Percentiles rank a stretch among this genome's conserved stretches.
phyloP scores from a whole-genome alignment of 2,888 invertebrate species.

The Oscheius sp. region DNA sequence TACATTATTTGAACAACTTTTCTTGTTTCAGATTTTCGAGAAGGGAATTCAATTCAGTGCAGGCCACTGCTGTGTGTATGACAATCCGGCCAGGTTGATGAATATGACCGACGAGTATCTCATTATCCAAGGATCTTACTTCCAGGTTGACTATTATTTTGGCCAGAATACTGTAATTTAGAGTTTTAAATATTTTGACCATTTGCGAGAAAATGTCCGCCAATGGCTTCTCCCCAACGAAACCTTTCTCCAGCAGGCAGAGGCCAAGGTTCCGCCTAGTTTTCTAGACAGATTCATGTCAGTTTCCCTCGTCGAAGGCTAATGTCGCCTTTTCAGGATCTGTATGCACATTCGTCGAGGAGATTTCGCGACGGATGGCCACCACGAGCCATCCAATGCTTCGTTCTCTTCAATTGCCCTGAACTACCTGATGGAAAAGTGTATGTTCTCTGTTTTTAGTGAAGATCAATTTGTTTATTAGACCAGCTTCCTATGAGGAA shows the following conservation, averaged over 20 bases:
- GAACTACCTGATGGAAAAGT: slow-evolving; percentile 29
- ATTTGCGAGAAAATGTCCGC: slow-evolving; percentile 12
- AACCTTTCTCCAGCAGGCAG: neutral
- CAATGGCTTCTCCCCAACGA: slow-evolving; percentile 9
- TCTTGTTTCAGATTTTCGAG: slow-evolving; percentile 10
- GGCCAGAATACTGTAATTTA: neutral
- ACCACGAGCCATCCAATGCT: slow-evolving; percentile 37
- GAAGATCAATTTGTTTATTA: neutral
- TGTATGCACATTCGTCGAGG: slow-evolving; percentile 41
- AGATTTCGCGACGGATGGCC: slow-evolving; percentile 35
- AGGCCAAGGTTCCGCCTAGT: neutral
- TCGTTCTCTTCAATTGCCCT: slow-evolving; percentile 31
- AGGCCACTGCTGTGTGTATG: slow-evolving; percentile 14
- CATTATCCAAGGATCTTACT: neutral
- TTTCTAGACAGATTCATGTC: neutral
- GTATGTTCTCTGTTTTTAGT: slow-evolving; percentile 18
- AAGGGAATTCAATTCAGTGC: neutral
- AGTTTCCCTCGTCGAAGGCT: neutral
- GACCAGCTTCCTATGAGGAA: neutral
- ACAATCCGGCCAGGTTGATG: slow-evolving; percentile 12
- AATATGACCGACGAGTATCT: slow-evolving; percentile 5
- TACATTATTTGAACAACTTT: no score
- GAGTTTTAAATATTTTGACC: slow-evolving; percentile 20
- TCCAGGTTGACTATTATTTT: neutral
- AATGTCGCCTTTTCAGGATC: slow-evolving; percentile 26